Percentiles rank a stretch among this genome's conserved stretches.
These are phyloP conservation scores for Rotaria macrura DNA, from an alignment of 2,888 invertebrate genomes.

Conservation along the genomic window DNA sequence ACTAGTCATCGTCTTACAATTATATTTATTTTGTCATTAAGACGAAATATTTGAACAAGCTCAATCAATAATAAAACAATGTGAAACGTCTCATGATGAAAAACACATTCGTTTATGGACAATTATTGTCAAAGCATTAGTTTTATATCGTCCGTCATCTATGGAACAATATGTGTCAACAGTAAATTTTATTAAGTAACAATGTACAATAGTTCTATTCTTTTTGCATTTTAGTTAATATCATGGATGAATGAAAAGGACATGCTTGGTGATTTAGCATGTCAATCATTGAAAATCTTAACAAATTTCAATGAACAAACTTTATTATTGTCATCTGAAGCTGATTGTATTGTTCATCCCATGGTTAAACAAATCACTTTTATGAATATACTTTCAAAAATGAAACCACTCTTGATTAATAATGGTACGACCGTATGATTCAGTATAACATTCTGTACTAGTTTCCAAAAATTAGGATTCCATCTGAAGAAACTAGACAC, in stretches of 20 bases:
- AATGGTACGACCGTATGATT: neutral
- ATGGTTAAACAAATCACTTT: neutral
- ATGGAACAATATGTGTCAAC: neutral
- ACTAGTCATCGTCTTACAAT: neutral
- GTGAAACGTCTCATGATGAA: neutral
- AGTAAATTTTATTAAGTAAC: neutral
- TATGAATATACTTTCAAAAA: neutral
- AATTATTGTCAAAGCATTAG: neutral
- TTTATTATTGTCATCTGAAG: neutral
- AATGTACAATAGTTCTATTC: neutral
- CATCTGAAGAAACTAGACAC: too few species aligned
- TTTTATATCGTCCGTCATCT: neutral
- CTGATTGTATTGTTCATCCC: conserved; percentile 15
- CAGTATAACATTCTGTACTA: too few species aligned
- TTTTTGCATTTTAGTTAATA: neutral
- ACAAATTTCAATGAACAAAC: neutral
- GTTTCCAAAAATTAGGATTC: too few species aligned
- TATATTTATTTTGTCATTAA: neutral
- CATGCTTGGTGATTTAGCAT: neutral
- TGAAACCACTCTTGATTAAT: neutral
- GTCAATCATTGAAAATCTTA: conserved; percentile 7
- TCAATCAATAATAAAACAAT: neutral
- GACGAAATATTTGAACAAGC: neutral
- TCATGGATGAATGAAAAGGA: neutral
- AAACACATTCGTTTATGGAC: neutral